Base-by-base conservation (phyloP, 2,797 vertebrate genomes). In the Anabas testudineus region DNA sequence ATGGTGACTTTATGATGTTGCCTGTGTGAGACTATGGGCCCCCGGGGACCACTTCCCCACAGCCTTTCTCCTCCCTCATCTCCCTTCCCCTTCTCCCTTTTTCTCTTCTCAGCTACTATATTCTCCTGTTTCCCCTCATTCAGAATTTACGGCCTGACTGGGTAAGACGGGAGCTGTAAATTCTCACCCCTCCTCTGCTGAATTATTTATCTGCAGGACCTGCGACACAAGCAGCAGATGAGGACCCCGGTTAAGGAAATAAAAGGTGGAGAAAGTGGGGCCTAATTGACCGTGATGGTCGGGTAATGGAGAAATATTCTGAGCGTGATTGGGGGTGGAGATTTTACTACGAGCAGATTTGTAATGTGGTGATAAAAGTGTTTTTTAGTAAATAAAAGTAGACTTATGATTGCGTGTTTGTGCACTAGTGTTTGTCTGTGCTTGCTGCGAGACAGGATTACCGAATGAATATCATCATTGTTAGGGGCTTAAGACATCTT, bases 1-100 rank as follows among this genome's bases (percentile, higher is more conserved):
- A 98, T 96, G 94, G 95, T 94, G 91, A 94, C 94, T 97, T 97
- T 97, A 97, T 97, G 97, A 96, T 96, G 94, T 96, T 95, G 95
- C 93, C 93, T 93, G 91, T 93, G 95, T 94, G 95, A 95, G 95
- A 94, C 93, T 94, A 97, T 90, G 93, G 93, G 92, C 90, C 96
- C 95, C 91, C 10, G 28, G 95, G 95, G 96, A 95, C 93, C 94
- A 95, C 95, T 94, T 93, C 90, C 92, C 91, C 88, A 83, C 81
- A 91, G 90, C 86, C 90, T 76, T 81, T 81, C 86, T 83, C 85
- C 78, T 84, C 85, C 78, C 81, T 82, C 85, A 86, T 85, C 84
- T 82, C 81, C 71, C 71, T 79, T 76, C 42, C 71, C 79, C 54
- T 71, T 75, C 82, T 76, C 74, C 82, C 69, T 68, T 83, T 83